A percentile compares a stretch with the other conserved stretches of the same genome.
phyloP scores from a whole-genome alignment of 2,888 invertebrate genomes.

The Latheticus oryzae region DNA sequence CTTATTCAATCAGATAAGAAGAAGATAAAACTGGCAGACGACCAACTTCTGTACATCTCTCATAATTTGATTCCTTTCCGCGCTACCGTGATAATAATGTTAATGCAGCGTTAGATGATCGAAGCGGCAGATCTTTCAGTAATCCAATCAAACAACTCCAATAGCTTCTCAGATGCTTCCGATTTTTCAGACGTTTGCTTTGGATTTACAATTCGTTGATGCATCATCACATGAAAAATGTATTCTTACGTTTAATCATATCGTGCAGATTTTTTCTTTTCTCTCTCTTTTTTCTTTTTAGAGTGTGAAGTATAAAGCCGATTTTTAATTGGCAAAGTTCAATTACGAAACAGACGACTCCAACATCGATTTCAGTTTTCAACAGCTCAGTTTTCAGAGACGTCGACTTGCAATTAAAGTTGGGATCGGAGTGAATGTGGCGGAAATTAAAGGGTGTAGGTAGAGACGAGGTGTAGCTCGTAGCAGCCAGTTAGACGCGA shows the following conservation, averaged over 20 bases:
- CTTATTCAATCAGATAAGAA: constrained; percentile 44
- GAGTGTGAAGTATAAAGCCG: constrained; percentile 20
- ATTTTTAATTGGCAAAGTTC: constrained; percentile 41
- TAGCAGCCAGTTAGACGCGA: constrained; percentile 57
- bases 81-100: constrained; percentile 59
- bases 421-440: constrained; percentile 54
- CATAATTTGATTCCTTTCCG: constrained; percentile 57
- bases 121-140: constrained; percentile 56
- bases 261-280: constrained; percentile 3
- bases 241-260: constrained; percentile 41
- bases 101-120: constrained; percentile 58
- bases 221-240: constrained; percentile 49
- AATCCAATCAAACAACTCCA: constrained; percentile 59
- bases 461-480: constrained; percentile 56
- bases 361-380: constrained; percentile 53
- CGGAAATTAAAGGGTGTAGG: constrained; percentile 61
- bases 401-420: constrained; percentile 56
- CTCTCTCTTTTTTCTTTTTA: constrained; percentile 8
- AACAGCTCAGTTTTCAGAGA: constrained; percentile 56
- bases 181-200: constrained; percentile 56
- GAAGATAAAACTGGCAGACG: constrained; percentile 44
- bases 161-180: constrained; percentile 56
- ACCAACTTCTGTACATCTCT: constrained; percentile 46
- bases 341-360: constrained; percentile 34
- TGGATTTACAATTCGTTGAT: constrained; percentile 51